phyloP scores from a whole-genome alignment of 1,140 invertebrate genomes.

The Batillaria attramentaria region DNA sequence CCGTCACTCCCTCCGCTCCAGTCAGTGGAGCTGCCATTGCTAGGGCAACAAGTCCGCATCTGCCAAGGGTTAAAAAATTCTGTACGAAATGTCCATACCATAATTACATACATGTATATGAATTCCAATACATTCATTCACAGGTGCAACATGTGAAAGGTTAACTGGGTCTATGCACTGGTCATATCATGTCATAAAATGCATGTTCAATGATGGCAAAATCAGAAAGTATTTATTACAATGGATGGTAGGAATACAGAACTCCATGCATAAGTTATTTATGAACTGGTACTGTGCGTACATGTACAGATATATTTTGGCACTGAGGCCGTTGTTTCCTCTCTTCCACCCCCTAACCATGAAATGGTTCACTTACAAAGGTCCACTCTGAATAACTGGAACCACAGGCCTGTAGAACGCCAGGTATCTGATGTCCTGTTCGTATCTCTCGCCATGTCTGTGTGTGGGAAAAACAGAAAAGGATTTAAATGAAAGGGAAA shows the following conservation, averaged over 20 bases:
- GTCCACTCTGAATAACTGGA: conserved; percentile 36
- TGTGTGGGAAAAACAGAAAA: not conserved
- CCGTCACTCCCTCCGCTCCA: conserved; percentile 59
- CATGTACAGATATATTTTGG: no score
- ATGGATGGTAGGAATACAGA: no score
- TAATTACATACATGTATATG: no score
- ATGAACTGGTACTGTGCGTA: no score
- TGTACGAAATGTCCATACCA: not conserved
- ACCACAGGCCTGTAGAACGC: conserved; percentile 28
- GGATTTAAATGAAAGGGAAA: not conserved
- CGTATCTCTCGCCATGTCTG: not conserved
- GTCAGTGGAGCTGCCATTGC: conserved; percentile 81
- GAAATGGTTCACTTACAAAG: conserved; percentile 57
- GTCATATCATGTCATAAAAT: no score
- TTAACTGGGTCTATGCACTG: no score
- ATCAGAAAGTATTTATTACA: no score
- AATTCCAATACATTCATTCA: no score
- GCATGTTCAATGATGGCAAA: no score
- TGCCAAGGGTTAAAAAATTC: conserved; percentile 59
- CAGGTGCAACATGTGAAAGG: no score
- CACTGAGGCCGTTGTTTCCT: conserved; percentile 71
- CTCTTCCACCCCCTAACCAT: conserved; percentile 68
- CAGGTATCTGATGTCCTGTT: conserved; percentile 4
- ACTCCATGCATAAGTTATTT: no score
- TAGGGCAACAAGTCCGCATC: conserved; percentile 86